A percentile compares a stretch with the other conserved stretches of the same genome.
Conservation (phyloP, 2,888 invertebrate species). For the Bugulina stolonifera region DNA sequence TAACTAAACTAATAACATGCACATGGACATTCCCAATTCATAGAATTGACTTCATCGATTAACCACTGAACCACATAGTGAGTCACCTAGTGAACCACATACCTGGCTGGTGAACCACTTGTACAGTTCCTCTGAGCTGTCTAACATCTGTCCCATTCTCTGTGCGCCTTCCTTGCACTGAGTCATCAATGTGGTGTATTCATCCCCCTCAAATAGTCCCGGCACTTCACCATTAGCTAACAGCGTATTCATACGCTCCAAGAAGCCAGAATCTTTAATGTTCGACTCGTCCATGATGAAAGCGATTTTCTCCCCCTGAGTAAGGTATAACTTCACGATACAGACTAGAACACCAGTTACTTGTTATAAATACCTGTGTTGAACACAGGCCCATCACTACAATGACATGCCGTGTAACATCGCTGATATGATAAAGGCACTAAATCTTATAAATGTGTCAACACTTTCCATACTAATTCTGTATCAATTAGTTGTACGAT, state of each 20-base stretch:
- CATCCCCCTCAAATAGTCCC: constrained; percentile 69
- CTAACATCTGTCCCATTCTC: constrained; percentile 93
- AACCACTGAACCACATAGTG: too few species aligned
- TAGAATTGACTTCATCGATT: too few species aligned
- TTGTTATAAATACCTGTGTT: too few species aligned
- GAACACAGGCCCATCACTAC: constrained; percentile 57
- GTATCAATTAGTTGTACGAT: too few species aligned
- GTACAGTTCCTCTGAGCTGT: constrained; percentile 95
- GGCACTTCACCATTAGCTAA: constrained; percentile 92
- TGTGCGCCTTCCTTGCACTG: constrained; percentile 99
- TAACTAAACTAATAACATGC: too few species aligned
- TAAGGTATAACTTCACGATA: too few species aligned
- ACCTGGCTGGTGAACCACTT: constrained; percentile 93
- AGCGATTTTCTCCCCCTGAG: constrained; percentile 96
- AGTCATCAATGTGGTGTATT: constrained; percentile 97
- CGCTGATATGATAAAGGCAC: too few species aligned
- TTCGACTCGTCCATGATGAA: constrained; percentile 99
- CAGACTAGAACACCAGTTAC: too few species aligned
- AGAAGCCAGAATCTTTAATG: constrained; percentile 93
- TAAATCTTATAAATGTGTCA: too few species aligned
- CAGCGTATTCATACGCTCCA: constrained; percentile 98
- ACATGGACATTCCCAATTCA: too few species aligned
- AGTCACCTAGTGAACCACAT: constrained; percentile 26
- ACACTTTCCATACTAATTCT: too few species aligned
- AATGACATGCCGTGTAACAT: constrained; percentile 7